Percentiles rank a stretch among this genome's conserved stretches.
Evolutionary conservation across 2,113 vertebrate species (phyloP).

Genomic region (Tapirus terrestris): DNA sequence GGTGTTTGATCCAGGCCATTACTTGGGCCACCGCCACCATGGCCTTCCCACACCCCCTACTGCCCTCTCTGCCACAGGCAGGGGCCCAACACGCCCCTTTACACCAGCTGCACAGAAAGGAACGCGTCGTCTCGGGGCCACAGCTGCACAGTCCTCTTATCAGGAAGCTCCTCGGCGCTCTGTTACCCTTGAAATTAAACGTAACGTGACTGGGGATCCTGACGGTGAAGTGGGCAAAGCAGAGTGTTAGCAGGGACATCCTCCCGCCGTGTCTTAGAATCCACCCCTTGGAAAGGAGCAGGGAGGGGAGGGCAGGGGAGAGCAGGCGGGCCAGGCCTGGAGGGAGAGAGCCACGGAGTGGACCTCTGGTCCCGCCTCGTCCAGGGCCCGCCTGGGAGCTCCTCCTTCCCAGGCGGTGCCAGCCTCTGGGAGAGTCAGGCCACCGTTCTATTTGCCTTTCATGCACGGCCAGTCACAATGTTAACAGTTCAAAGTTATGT

Average conservation of each 20-base stretch:
- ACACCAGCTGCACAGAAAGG: too few species aligned
- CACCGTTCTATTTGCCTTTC: background rate
- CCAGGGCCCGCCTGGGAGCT: background rate
- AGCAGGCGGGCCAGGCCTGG: rapidly evolving
- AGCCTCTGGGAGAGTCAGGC: background rate
- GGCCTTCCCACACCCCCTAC: background rate
- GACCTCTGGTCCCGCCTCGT: background rate
- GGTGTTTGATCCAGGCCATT: rapidly evolving
- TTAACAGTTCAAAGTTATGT: background rate
- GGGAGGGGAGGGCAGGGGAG: too few species aligned
- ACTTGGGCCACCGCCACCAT: rapidly evolving
- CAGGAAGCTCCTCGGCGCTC: background rate
- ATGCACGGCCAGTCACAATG: background rate
- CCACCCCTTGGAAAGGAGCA: background rate
- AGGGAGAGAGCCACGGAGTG: background rate
- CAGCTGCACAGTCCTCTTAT: background rate
- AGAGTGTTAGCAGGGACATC: rapidly evolving
- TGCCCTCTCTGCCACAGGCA: rapidly evolving
- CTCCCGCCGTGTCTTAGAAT: background rate
- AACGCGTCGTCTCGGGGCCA: background rate
- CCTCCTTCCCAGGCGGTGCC: background rate
- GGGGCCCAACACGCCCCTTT: rapidly evolving
- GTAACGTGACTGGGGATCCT: background rate
- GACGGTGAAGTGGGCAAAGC: background rate
- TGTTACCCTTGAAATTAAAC: background rate